A percentile compares a stretch with the other conserved stretches of the same genome.
Evolutionary conservation across 2,797 vertebrate genomes (phyloP).

Genomic region (Yasuhikotakia modesta): DNA sequence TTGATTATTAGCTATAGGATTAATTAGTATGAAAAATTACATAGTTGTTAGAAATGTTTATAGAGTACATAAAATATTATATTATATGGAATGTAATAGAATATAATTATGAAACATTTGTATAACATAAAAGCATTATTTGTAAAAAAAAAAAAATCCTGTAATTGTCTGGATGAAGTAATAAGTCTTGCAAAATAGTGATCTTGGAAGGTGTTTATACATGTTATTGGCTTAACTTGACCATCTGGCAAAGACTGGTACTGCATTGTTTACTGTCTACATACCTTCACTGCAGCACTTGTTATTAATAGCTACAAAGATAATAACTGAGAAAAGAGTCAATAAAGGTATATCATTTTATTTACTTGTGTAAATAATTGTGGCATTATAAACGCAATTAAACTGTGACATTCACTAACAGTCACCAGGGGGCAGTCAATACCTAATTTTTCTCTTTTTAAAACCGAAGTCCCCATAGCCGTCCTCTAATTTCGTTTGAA

Average conservation of each 20-base stretch:
- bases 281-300: not conserved
- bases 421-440: conserved; percentile 25
- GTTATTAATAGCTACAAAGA: not conserved
- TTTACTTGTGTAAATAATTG: no score
- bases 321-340: no score
- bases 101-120: not conserved
- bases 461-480: not conserved
- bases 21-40: no score
- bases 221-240: not conserved
- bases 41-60: not conserved
- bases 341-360: not conserved
- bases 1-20: no score
- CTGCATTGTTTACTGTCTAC: not conserved
- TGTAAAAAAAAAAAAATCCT: not conserved
- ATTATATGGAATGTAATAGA: no score
- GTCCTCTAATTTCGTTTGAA: not conserved
- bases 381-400: not conserved
- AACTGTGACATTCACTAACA: not conserved
- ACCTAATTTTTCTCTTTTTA: not conserved
- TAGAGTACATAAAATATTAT: no score
- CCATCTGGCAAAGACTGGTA: not conserved
- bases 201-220: not conserved
- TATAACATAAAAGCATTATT: not conserved
- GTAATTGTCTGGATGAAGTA: not conserved
- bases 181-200: not conserved